These are phyloP conservation scores for Bembecia ichneumoniformis DNA, from an alignment of 2,888 invertebrate species.

Conservation along the genomic window DNA sequence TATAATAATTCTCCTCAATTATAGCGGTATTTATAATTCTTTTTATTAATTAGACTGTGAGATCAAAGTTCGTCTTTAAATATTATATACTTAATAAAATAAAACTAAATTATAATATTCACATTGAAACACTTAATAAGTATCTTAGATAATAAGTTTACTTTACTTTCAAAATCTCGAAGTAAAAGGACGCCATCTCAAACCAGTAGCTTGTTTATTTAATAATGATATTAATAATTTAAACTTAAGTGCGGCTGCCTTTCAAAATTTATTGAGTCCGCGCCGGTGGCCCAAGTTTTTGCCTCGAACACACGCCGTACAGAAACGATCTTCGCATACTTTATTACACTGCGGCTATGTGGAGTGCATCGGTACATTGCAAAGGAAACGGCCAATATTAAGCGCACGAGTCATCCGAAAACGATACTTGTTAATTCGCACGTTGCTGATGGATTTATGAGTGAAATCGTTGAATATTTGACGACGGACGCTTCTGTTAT, in stretches of 20 bases:
- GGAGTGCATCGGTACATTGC: not conserved
- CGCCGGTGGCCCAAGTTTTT: not conserved
- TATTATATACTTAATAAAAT: too few species aligned
- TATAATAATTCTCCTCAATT: too few species aligned
- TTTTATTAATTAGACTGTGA: not conserved
- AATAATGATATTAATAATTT: slow-evolving; percentile 10
- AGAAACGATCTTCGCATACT: not conserved
- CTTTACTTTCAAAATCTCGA: not conserved
- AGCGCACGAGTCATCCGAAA: not conserved
- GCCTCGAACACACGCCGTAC: not conserved
- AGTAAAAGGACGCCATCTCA: slow-evolving; percentile 1
- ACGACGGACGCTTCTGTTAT: not conserved
- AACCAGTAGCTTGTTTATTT: slow-evolving; percentile 9
- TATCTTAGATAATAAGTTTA: not conserved
- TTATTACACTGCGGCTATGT: not conserved
- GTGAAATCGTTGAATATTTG: not conserved
- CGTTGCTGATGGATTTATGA: not conserved
- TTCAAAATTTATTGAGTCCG: not conserved
- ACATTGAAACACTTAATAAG: too few species aligned
- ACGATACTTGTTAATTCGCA: slow-evolving; percentile 1
- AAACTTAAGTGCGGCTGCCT: slow-evolving; percentile 1
- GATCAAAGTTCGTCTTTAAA: too few species aligned
- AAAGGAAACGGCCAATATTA: not conserved
- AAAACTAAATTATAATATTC: too few species aligned
- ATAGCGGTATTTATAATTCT: too few species aligned